These are phyloP conservation scores for Temnothorax rugatulus DNA, from an alignment of 2,888 invertebrate species.

Conservation along the genomic window DNA sequence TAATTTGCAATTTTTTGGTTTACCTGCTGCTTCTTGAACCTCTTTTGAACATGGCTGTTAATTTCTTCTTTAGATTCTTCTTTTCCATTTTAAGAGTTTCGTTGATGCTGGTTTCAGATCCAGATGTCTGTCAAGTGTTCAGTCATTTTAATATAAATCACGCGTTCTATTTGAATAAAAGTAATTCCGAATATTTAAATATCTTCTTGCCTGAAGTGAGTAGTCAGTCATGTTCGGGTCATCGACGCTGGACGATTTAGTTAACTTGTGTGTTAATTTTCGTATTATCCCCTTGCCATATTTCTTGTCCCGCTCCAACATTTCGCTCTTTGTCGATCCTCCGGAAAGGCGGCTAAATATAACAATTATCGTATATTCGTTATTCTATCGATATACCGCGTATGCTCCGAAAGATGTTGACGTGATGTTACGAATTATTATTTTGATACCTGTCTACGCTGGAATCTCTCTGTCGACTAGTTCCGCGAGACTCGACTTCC, in stretches of 20 bases:
- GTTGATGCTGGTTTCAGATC: constrained; percentile 83
- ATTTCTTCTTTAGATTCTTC: constrained; percentile 92
- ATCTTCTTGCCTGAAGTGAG: constrained; percentile 80
- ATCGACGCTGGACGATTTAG: constrained; percentile 94
- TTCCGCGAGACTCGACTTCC: constrained; percentile 88
- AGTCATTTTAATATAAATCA: constrained; percentile 24
- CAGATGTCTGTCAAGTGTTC: constrained; percentile 80
- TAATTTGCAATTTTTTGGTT: not conserved
- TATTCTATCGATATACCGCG: not conserved
- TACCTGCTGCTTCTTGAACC: constrained; percentile 83
- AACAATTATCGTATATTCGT: not conserved
- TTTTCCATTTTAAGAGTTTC: constrained; percentile 86
- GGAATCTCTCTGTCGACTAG: constrained; percentile 90
- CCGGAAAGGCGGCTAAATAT: constrained; percentile 91
- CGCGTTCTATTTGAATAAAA: not conserved
- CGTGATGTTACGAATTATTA: constrained; percentile 2
- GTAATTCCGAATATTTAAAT: constrained; percentile 15
- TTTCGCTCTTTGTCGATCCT: constrained; percentile 95
- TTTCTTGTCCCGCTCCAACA: constrained; percentile 92
- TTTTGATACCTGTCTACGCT: constrained; percentile 91
- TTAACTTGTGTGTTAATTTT: constrained; percentile 93
- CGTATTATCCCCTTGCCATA: constrained; percentile 93
- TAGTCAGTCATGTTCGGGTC: constrained; percentile 87
- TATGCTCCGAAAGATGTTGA: not conserved
- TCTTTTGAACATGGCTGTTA: constrained; percentile 94